Base-by-base conservation (phyloP, 2,888 invertebrate genomes). In the Neoascia interrupta region DNA sequence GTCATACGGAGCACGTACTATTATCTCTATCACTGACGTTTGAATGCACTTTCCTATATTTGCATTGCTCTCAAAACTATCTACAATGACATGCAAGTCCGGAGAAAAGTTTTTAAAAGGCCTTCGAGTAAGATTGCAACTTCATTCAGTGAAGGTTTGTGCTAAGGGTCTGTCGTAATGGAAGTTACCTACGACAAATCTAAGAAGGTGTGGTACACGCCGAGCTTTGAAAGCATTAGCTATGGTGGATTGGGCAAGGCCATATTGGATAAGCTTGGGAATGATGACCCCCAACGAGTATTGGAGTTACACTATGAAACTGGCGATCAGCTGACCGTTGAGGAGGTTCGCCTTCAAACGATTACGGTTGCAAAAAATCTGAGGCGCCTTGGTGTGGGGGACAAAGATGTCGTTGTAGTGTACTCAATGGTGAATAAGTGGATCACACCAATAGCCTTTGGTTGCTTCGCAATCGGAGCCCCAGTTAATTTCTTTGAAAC, bases 401-500 rank as follows among this genome's bases (percentile, higher is more conserved):
- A 47, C 39, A 79, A 81, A 5, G 83, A 83, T 60, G 56, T 63
- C 0, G 51, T 83, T 2, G 11, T 82, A 5, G 31, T 83, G 16
- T 81, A 75, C 54, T 79, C 83, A 0, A 75, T 66, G 15, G 43
- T 68, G 10, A 82, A 72, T 37, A 36, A 45, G 5, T 23, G 56
- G 36, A 56, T 64, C 1, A 81, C 82, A 0, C 69, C 75, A 1
- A 36, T 82, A 5, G 70, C 83, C 5, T 82, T 82, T 45, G 83
- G 81, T 6, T 70, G 73, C 8, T 61, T 74, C 11, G 28, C 76
- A 13, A 39, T 79, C 5, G 83, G 81, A 28, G 73, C 79, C 5
- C 68, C 79, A 6, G 49, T 83, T 0, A 82, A 82, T 23, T 83
- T 76, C 23, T 83, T 83, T 53, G 83, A 83, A 45, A 73, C 80